Evolutionary conservation across 2,113 vertebrate species (phyloP).

Genomic region (Hiodon alosoides): DNA sequence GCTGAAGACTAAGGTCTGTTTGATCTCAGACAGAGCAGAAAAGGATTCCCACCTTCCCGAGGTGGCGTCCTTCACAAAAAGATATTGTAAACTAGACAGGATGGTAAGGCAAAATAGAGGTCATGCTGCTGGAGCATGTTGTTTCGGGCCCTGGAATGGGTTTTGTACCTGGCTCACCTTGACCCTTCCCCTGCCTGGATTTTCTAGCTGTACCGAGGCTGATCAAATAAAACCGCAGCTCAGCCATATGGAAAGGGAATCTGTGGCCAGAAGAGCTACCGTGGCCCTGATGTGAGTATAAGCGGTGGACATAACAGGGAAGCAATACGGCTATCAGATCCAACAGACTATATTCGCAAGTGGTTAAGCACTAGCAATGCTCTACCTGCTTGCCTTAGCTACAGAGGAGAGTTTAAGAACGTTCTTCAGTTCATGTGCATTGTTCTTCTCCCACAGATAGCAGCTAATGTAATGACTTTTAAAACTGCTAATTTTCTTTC

Average conservation of each 20-base stretch:
- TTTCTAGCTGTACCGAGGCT: background rate
- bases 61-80: slow-evolving; percentile 24
- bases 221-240: background rate
- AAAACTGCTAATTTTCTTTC: too few species aligned
- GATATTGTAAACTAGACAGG: slow-evolving; percentile 27
- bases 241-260: background rate
- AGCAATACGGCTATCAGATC: background rate
- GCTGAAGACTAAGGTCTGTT: background rate
- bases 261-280: background rate
- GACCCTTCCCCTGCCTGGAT: background rate
- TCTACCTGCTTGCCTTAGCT: too few species aligned
- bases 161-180: slow-evolving; percentile 2
- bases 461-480: too few species aligned
- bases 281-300: background rate
- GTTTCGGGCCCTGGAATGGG: slow-evolving; percentile 23
- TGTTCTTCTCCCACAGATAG: too few species aligned
- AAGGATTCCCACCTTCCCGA: slow-evolving; percentile 19
- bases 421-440: too few species aligned
- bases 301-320: background rate
- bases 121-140: slow-evolving; percentile 27
- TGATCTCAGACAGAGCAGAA: slow-evolving; percentile 18
- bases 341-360: too few species aligned
- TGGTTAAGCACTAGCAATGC: too few species aligned
- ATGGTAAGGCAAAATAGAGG: slow-evolving; percentile 26
- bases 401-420: too few species aligned